These are phyloP conservation scores for Drosophila kokeensis DNA, from an alignment of 2,888 invertebrate species.

Conservation along the genomic window DNA sequence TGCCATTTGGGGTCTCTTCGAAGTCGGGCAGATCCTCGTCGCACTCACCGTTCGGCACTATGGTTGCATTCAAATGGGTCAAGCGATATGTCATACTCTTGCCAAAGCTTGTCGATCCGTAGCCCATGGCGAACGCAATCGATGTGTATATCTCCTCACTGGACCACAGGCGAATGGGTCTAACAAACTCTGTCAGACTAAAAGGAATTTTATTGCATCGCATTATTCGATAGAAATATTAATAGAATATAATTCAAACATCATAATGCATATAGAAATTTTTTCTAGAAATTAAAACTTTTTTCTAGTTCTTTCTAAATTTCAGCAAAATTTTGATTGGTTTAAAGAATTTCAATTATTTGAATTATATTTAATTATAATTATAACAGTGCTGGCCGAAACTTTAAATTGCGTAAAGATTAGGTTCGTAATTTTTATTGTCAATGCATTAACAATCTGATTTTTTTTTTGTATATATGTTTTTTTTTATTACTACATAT, in stretches of 20 bases:
- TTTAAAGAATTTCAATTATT: too few species aligned
- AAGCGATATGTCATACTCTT: constrained; percentile 80
- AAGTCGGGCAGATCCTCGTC: constrained; percentile 67
- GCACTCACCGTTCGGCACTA: constrained; percentile 81
- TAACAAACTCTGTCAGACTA: constrained; percentile 81
- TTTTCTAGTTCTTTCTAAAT: not conserved
- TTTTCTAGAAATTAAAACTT: not conserved
- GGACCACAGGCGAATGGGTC: constrained; percentile 88
- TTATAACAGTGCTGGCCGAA: not conserved
- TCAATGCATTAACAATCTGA: not conserved
- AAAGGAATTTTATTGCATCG: not conserved
- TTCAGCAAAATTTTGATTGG: too few species aligned
- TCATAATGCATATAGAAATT: not conserved
- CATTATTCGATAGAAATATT: not conserved
- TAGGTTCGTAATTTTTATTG: not conserved
- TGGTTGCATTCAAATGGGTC: constrained; percentile 80
- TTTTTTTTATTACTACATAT: not conserved
- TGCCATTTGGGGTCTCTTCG: constrained; percentile 71
- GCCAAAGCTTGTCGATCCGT: constrained; percentile 86
- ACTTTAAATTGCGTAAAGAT: not conserved
- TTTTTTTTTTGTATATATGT: not conserved
- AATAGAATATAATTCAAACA: not conserved
- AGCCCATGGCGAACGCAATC: constrained; percentile 87
- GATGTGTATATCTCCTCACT: constrained; percentile 80
- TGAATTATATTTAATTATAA: too few species aligned